Evolutionary conservation across 2,888 invertebrate species (phyloP), one percentile per base, ranked within the genome.

Genomic region (Caenorhabditis angaria): DNA sequence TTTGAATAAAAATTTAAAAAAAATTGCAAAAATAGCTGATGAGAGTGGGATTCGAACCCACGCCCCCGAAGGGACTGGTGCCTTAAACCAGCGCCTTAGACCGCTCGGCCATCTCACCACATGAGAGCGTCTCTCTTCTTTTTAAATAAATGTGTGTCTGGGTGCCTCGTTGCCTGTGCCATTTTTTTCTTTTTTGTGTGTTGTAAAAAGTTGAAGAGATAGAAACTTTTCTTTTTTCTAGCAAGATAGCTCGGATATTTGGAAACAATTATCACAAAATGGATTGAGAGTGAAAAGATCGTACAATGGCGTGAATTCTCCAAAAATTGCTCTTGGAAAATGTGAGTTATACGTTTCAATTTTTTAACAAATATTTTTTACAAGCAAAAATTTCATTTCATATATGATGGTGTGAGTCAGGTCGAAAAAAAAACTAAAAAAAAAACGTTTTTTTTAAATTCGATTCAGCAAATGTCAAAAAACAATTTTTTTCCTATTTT

Each of bases 1-100:
- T n/a, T n/a, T n/a, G n/a, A n/a, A n/a, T n/a, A n/a, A n/a, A n/a
- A n/a, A n/a, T n/a, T n/a, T n/a, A 32, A 32, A 32, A 20, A 32
- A 41, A 41, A 41, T 10, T 2, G 18, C 10, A 41, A 68, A 65
- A 72, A 51, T 56, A 41, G 65, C 66, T 67, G 77, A 79, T 64
- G 80, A 82, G 76, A 78, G 92, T 92, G 92, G 92, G 92, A 92
- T 92, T 92, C 92, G 92, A 92, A 92, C 92, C 92, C 92, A 92
- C 92, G 92, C 92, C 92, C 85, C 88, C 92, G 92, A 92, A 90
- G 92, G 92, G 92, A 92, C 93, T 93, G 81, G 82, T 80, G 92
- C 92, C 93, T 93, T 92, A 93, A 93, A 92, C 92, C 92, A 92
- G 92, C 92, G 92, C 92, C 92, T 92, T 92, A 92, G 92, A 92